Conservation (phyloP, 2,888 invertebrate genomes). For the Adela reaumurella region DNA sequence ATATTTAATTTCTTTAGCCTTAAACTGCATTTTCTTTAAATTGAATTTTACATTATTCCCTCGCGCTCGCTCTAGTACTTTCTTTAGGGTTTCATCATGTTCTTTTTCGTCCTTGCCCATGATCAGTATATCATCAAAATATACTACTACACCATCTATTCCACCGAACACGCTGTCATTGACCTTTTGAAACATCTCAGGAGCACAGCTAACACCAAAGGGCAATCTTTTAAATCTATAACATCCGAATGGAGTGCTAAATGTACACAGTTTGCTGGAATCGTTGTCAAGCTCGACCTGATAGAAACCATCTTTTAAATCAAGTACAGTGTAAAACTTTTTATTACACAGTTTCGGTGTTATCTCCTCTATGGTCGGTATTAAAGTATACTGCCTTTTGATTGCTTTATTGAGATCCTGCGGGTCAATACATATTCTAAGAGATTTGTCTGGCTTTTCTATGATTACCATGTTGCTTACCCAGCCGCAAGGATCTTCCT, state of each 20-base stretch:
- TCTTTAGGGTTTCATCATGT: no score
- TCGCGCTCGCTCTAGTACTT: no score
- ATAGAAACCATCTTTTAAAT: constrained; percentile 10
- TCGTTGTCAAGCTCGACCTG: constrained; percentile 9
- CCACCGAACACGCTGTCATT: no score
- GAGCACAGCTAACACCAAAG: no score
- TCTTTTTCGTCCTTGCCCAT: no score
- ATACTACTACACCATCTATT: no score
- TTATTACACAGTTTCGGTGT: constrained; percentile 7
- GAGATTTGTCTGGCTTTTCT: constrained; percentile 4
- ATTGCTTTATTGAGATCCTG: constrained; percentile 9
- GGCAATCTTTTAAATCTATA: constrained; percentile 8
- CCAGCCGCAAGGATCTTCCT: constrained; percentile 5
- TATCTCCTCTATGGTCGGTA: constrained; percentile 10
- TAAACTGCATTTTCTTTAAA: no score
- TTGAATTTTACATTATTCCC: no score
- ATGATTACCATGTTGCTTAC: constrained; percentile 7
- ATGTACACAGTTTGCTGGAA: constrained; percentile 6
- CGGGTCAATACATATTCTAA: constrained; percentile 9
- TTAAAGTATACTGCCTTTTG: constrained; percentile 5
- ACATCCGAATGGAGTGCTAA: constrained; percentile 10
- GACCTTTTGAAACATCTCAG: no score
- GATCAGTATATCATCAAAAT: no score
- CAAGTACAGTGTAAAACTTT: constrained; percentile 9
- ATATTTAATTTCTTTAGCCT: no score